Evolutionary conservation across 2,797 vertebrate species (phyloP), one percentile per base, ranked within the genome.

Genomic region (Sebastes glaucus): DNA sequence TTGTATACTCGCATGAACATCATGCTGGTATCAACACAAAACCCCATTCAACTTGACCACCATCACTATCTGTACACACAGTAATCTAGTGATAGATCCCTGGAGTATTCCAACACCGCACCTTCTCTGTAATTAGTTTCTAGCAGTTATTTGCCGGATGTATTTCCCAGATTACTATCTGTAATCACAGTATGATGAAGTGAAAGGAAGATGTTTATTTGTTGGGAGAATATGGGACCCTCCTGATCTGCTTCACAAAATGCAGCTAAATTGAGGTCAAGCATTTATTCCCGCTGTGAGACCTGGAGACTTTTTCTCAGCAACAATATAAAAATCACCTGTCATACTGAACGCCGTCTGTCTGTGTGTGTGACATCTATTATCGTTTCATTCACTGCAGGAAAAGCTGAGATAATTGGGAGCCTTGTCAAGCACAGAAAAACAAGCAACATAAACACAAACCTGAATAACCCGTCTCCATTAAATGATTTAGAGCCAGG

Each of bases 141-240:
- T 14, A 28, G 35, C 30, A 60, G 38, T 66, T 74, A 67, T 62
- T 77, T 63, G 52, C 2, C 22, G 0, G 11, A 22, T 0, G 0
- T 42, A 38, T 60, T 80, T 33, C 68, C 23, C 18, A 0, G 56
- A 62, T 78, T 53, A 72, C 32, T 14, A 53, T 30, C 28, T 53
- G 11, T 20, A 65, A 52, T 59, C 33, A 28, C 30, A 23, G 53
- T 10, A 65, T 52, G 60, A 70, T 78, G 65, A 76, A 81, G 63
- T 46, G 38, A 76, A 59, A 73, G 7, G 27, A 52, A 52, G 64
- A 53, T 38, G 32, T 77, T 79, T 60, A 27, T 78, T 77, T 81
- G 35, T 67, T 59, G n/a, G 33, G 56, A 46, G 22, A 81, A 74
- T 38, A 69, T 8, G 8, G 6, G 53, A 25, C 23, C 16, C 35